A percentile compares a stretch with the other conserved stretches of the same genome.
Conservation (phyloP, 2,113 vertebrate genomes). For the Sinocyclocheilus anophthalmus region DNA sequence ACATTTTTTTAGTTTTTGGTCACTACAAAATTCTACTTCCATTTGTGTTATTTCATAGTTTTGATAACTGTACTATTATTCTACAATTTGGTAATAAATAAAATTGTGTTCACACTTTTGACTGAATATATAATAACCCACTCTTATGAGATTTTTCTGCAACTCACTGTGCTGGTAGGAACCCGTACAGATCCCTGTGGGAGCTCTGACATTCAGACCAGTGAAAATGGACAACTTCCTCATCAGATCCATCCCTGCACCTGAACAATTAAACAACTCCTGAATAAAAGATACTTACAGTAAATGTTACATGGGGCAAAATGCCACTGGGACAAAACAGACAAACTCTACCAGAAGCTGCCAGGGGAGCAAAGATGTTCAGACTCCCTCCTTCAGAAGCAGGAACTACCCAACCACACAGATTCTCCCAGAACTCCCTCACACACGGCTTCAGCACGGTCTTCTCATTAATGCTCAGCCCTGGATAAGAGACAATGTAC, state of each 20-base stretch:
- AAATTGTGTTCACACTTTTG: no score
- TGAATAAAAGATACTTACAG: not conserved
- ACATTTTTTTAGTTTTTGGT: no score
- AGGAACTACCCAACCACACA: constrained; percentile 72
- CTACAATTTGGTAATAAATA: no score
- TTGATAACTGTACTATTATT: no score
- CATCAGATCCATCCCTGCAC: constrained; percentile 76
- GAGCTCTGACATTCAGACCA: constrained; percentile 74
- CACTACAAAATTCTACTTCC: no score
- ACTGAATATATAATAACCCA: no score
- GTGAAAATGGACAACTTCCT: constrained; percentile 77
- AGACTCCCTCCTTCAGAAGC: constrained; percentile 76
- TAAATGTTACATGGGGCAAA: not conserved
- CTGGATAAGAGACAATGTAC: constrained; percentile 62
- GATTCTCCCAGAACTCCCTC: constrained; percentile 83
- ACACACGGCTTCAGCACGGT: constrained; percentile 75
- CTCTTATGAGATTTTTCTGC: no score
- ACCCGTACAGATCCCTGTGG: constrained; percentile 79
- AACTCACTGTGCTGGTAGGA: constrained; percentile 85
- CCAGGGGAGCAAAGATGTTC: constrained; percentile 82
- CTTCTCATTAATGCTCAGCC: constrained; percentile 70
- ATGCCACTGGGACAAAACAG: not conserved
- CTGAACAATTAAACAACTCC: constrained; percentile 60
- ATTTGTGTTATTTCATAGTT: no score
- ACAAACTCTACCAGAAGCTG: constrained; percentile 79